Conservation (phyloP, 2,797 vertebrate genomes). For the Moxostoma hubbsi region DNA sequence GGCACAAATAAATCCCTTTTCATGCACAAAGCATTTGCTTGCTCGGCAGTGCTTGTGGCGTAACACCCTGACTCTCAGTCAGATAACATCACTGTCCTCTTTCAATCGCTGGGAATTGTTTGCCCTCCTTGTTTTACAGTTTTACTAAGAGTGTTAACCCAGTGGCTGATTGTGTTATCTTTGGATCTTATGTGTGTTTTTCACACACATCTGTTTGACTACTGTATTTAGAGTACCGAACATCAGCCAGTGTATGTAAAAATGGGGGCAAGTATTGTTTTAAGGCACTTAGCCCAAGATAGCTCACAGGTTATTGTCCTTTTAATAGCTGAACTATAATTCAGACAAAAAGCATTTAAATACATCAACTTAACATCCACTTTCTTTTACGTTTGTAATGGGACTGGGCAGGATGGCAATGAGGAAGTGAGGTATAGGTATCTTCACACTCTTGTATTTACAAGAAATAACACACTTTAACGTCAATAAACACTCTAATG, state of each 20-base stretch:
- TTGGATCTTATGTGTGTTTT: background rate
- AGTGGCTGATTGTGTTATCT: background rate
- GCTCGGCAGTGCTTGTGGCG: background rate
- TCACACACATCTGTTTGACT: constrained; percentile 5
- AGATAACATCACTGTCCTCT: constrained; percentile 38
- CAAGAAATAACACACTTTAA: no score
- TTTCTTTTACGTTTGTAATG: background rate
- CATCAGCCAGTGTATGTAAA: constrained; percentile 10
- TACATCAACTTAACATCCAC: background rate
- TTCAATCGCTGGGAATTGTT: constrained; percentile 25
- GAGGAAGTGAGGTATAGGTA: no score
- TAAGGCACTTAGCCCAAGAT: background rate
- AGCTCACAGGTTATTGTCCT: constrained; percentile 6
- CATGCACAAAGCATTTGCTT: constrained; percentile 46
- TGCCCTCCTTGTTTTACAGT: constrained; percentile 29
- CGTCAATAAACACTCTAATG: no score
- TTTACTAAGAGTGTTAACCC: constrained; percentile 34
- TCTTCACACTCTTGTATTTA: no score
- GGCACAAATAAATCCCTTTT: constrained; percentile 49
- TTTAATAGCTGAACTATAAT: constrained; percentile 16
- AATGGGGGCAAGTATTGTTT: background rate
- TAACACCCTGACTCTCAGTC: constrained; percentile 24
- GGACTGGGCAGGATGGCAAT: no score
- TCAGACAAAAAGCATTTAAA: constrained; percentile 1
- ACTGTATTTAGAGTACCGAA: background rate